A percentile compares a stretch with the other conserved stretches of the same genome.
These are phyloP conservation scores for Pitangus sulphuratus DNA, from an alignment of 2,797 vertebrate genomes.

Conservation along the genomic window DNA sequence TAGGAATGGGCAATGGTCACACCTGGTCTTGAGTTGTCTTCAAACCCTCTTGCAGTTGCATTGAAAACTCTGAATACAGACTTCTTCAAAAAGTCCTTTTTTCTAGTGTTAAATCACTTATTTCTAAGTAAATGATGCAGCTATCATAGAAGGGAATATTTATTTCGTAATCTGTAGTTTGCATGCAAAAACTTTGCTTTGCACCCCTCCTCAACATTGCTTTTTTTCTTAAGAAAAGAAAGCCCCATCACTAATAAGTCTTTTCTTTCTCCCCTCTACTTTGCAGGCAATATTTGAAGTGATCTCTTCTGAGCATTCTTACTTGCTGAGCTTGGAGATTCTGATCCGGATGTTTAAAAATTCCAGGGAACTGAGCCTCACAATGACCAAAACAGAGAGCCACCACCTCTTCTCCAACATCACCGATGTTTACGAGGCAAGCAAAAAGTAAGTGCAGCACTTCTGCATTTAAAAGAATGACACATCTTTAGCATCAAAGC, in stretches of 20 bases:
- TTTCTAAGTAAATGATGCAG: not conserved
- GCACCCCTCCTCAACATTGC: not conserved
- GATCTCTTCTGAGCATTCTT: slow-evolving; percentile 97
- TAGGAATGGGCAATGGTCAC: not conserved
- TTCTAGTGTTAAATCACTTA: not conserved
- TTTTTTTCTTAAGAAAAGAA: not conserved
- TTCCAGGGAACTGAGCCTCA: slow-evolving; percentile 87
- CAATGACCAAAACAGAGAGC: slow-evolving; percentile 95
- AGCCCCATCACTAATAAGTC: not conserved
- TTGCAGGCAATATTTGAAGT: slow-evolving; percentile 94
- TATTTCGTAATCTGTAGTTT: not conserved
- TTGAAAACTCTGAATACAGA: not conserved
- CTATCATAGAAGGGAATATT: not conserved
- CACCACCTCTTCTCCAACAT: slow-evolving; percentile 99
- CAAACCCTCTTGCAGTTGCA: not conserved
- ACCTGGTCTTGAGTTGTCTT: not conserved
- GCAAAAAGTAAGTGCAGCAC: slow-evolving; percentile 86
- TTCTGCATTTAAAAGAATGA: not conserved
- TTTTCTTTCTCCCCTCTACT: not conserved
- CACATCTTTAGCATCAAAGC: not conserved
- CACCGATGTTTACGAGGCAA: slow-evolving; percentile 90
- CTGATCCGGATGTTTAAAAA: slow-evolving; percentile 95
- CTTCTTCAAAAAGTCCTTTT: accelerated
- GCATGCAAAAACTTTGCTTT: not conserved
- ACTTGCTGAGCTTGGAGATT: slow-evolving; percentile 94